Evolutionary conservation across 2,797 vertebrate species (phyloP).

Genomic region (Rhynchonycteris naso): DNA sequence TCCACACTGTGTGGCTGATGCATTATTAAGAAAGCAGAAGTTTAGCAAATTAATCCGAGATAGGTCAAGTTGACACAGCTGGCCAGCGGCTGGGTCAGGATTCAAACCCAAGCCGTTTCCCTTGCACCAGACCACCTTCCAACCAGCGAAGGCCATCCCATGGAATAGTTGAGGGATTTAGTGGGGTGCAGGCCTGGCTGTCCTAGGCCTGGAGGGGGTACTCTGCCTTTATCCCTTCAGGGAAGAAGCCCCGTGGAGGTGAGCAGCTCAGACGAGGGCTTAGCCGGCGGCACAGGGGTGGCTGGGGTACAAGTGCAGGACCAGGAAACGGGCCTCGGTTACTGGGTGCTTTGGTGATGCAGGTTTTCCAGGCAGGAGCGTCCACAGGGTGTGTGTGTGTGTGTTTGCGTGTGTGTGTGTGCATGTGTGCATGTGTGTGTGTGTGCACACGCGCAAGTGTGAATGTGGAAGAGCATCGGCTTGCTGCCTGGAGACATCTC

Average conservation of each 20-base stretch:
- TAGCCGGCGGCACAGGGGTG: fast-evolving
- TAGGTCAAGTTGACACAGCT: neutral
- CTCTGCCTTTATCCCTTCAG: neutral
- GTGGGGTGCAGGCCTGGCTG: neutral
- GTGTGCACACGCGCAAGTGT: fast-evolving
- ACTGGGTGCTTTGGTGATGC: too few relatives aligned
- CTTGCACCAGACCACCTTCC: neutral
- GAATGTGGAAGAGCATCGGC: neutral
- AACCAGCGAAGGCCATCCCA: neutral
- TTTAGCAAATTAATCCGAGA: fast-evolving
- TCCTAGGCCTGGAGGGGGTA: neutral
- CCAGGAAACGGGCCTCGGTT: neutral
- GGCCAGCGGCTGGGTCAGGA: neutral
- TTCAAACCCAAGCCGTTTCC: neutral
- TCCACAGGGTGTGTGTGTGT: neutral
- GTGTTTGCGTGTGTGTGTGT: neutral
- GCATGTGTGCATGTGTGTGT: too few relatives aligned
- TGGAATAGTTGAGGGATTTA: neutral
- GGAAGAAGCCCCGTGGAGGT: neutral
- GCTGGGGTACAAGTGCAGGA: fast-evolving
- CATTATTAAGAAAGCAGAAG: neutral
- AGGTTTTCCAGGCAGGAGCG: neutral
- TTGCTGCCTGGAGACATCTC: neutral
- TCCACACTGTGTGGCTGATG: neutral
- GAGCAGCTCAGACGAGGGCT: neutral